phyloP scores from a whole-genome alignment of 2,888 invertebrate genomes.

The Acrobasis consociella region DNA sequence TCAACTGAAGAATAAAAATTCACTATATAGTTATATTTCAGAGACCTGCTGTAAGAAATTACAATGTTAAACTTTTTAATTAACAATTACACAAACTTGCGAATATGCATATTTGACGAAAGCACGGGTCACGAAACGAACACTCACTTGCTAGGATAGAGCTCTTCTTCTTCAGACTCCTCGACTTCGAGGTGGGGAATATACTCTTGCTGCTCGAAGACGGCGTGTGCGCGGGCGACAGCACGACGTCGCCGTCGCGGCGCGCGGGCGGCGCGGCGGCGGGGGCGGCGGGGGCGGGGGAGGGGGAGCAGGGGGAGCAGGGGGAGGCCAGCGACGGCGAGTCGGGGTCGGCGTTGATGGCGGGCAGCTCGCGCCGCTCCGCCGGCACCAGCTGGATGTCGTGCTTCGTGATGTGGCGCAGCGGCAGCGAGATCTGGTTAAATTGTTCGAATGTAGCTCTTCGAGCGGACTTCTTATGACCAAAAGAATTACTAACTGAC shows the following conservation, averaged over 20 bases:
- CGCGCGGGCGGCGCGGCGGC: slow-evolving; percentile 25
- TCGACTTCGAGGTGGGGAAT: slow-evolving; percentile 82
- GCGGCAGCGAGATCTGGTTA: slow-evolving; percentile 60
- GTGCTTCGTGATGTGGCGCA: slow-evolving; percentile 66
- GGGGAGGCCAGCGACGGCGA: slow-evolving; percentile 48
- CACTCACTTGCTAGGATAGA: slow-evolving; percentile 88
- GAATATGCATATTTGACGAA: too few relatives aligned
- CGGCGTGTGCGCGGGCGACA: slow-evolving; percentile 50
- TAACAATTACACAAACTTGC: too few relatives aligned
- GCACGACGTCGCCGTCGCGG: slow-evolving; percentile 30
- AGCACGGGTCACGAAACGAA: slow-evolving; percentile 31
- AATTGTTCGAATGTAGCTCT: too few relatives aligned
- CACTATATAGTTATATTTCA: too few relatives aligned
- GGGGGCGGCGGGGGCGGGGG: slow-evolving; percentile 24
- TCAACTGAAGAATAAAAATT: too few relatives aligned
- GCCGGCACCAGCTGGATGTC: slow-evolving; percentile 63
- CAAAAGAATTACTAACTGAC: too few relatives aligned
- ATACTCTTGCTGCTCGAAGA: slow-evolving; percentile 77
- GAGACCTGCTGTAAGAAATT: too few relatives aligned
- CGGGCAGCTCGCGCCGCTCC: slow-evolving; percentile 55
- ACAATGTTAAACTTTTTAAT: too few relatives aligned
- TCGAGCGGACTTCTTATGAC: too few relatives aligned
- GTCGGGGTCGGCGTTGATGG: slow-evolving; percentile 51
- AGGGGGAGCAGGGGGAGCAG: slow-evolving; percentile 24
- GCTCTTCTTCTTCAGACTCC: slow-evolving; percentile 88